Evolutionary conservation across 2,888 invertebrate genomes (phyloP).

Genomic region (Seira ritae): DNA sequence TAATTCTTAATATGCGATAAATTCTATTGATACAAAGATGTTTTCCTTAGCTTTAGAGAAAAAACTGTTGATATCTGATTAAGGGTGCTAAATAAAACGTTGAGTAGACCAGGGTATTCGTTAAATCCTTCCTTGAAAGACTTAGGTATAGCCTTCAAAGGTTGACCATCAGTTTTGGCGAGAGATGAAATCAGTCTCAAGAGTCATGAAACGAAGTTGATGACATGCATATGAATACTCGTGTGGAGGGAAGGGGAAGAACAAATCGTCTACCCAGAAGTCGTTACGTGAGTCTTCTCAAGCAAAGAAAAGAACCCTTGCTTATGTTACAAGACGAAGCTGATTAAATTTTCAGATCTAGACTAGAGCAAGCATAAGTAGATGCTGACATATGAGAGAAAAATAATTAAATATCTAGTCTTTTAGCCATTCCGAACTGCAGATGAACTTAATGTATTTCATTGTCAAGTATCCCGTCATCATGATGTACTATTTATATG

Average conservation of each 20-base stretch:
- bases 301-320: neutral
- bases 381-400: neutral
- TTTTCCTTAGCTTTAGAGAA: neutral
- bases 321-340: neutral
- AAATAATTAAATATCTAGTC: neutral
- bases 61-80: constrained; percentile 7
- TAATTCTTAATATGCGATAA: neutral
- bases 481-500: neutral
- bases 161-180: neutral
- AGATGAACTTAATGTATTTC: neutral
- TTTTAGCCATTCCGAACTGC: constrained; percentile 22
- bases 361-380: neutral
- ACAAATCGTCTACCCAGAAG: neutral
- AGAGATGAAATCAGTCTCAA: neutral
- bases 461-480: neutral
- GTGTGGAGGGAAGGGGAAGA: neutral
- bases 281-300: neutral
- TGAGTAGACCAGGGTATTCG: constrained; percentile 11
- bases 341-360: constrained; percentile 5
- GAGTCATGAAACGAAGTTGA: no score
- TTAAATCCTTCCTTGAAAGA: neutral
- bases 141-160: neutral
- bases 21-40: neutral
- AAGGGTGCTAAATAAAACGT: neutral
- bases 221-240: no score